These are phyloP conservation scores for Papilio helenus DNA, from an alignment of 1,140 invertebrate species.

Conservation along the genomic window DNA sequence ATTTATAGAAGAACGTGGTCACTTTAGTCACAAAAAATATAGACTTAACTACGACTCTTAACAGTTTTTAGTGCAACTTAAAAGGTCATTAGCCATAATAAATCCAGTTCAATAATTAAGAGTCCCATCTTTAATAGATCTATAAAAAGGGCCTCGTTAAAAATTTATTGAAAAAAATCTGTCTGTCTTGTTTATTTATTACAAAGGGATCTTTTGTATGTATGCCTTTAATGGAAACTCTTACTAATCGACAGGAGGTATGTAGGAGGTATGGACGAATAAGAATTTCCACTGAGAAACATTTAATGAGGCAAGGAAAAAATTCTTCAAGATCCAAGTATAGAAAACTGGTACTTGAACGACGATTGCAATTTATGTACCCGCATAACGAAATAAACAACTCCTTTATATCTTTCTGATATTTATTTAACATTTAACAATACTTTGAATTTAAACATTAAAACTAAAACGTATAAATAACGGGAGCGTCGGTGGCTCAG, in stretches of 20 bases:
- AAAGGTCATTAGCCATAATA: slow-evolving; percentile 16
- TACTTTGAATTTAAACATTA: no score
- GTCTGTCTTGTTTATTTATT: slow-evolving; percentile 33
- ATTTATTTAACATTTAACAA: background rate
- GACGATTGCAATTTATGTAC: slow-evolving; percentile 29
- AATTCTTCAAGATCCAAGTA: slow-evolving; percentile 31
- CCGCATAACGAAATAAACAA: slow-evolving; percentile 24
- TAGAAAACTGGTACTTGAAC: slow-evolving; percentile 27
- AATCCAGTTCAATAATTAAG: slow-evolving; percentile 15
- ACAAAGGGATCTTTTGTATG: slow-evolving; percentile 23
- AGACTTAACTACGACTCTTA: background rate
- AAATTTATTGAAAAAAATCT: slow-evolving; percentile 15
- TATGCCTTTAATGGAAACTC: slow-evolving; percentile 26
- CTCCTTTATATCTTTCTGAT: background rate
- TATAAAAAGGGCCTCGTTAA: slow-evolving; percentile 11
- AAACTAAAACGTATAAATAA: no score
- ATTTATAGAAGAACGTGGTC: background rate
- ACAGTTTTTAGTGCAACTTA: background rate
- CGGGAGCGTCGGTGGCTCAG: no score
- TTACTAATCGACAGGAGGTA: slow-evolving; percentile 36
- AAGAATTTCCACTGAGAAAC: slow-evolving; percentile 31
- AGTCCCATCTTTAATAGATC: slow-evolving; percentile 9
- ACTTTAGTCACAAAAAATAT: background rate
- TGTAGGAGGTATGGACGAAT: slow-evolving; percentile 34
- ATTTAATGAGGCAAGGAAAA: slow-evolving; percentile 36